Evolutionary conservation across 2,888 invertebrate genomes (phyloP).

Genomic region (Zaprionus bogoriensis): DNA sequence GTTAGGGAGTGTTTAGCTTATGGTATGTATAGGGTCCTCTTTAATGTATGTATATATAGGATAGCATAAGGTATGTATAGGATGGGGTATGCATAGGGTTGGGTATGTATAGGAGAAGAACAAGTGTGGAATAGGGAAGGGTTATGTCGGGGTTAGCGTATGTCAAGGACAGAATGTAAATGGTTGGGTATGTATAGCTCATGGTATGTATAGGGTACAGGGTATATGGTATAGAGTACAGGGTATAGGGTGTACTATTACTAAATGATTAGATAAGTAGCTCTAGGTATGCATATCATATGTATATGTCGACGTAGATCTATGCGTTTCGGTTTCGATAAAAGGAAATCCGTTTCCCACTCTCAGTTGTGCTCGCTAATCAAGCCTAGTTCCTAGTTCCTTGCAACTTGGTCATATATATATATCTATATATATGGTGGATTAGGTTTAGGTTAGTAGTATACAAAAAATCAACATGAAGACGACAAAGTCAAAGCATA

Average conservation of each 20-base stretch:
- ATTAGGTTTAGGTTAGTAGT: conserved; percentile 33
- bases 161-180: too few species aligned
- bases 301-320: conserved; percentile 18
- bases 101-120: too few species aligned
- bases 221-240: too few species aligned
- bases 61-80: too few species aligned
- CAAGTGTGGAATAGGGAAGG: too few species aligned
- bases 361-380: conserved; percentile 45
- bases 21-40: too few species aligned
- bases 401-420: conserved; percentile 57
- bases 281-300: background rate
- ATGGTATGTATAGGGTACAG: conserved; percentile 31
- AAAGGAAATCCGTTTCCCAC: conserved; percentile 29
- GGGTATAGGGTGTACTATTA: conserved; percentile 3
- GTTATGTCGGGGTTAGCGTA: too few species aligned
- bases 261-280: conserved; percentile 28
- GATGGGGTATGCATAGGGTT: too few species aligned
- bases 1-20: too few species aligned
- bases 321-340: conserved; percentile 26
- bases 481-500: conserved; percentile 11
- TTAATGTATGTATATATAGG: too few species aligned
- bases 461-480: conserved; percentile 1
- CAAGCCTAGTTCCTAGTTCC: conserved; percentile 50
- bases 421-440: too few species aligned
- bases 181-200: too few species aligned